Evolutionary conservation across 1,140 invertebrate species (phyloP).

Genomic region (Pseudoatta argentina): DNA sequence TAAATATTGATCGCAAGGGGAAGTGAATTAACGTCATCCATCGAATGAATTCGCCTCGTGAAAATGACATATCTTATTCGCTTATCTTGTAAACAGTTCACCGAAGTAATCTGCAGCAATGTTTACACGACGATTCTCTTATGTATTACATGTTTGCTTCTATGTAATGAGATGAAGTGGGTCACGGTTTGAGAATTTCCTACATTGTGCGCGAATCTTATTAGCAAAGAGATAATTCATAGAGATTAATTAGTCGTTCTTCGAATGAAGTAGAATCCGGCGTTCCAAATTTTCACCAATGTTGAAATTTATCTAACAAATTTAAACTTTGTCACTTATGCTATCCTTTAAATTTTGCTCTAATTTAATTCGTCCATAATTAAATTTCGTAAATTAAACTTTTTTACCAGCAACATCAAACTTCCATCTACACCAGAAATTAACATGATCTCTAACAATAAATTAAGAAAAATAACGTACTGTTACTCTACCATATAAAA

Average conservation of each 20-base stretch:
- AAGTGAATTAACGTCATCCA: not conserved
- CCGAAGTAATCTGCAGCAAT: slow-evolving; percentile 44
- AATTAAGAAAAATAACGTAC: not conserved
- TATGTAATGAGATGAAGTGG: slow-evolving; percentile 57
- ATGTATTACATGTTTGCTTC: slow-evolving; percentile 67
- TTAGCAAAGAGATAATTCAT: slow-evolving; percentile 47
- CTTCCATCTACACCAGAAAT: not conserved
- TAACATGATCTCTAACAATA: not conserved
- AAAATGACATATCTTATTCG: slow-evolving; percentile 32
- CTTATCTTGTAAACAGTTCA: slow-evolving; percentile 61
- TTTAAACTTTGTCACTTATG: not conserved
- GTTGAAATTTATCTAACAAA: not conserved
- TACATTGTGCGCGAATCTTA: slow-evolving; percentile 50
- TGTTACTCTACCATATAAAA: not conserved
- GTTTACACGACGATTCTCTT: slow-evolving; percentile 63
- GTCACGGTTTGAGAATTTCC: slow-evolving; percentile 47
- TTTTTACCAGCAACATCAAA: not conserved
- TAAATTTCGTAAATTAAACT: not conserved
- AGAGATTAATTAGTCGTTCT: slow-evolving; percentile 39
- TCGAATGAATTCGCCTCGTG: not conserved
- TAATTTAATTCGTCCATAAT: not conserved
- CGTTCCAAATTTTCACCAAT: not conserved
- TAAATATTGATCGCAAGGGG: not conserved
- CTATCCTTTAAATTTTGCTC: not conserved
- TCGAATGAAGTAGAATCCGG: too few relatives aligned